Conservation (phyloP, 2,888 invertebrate genomes). For the Zootermopsis nevadensis region DNA sequence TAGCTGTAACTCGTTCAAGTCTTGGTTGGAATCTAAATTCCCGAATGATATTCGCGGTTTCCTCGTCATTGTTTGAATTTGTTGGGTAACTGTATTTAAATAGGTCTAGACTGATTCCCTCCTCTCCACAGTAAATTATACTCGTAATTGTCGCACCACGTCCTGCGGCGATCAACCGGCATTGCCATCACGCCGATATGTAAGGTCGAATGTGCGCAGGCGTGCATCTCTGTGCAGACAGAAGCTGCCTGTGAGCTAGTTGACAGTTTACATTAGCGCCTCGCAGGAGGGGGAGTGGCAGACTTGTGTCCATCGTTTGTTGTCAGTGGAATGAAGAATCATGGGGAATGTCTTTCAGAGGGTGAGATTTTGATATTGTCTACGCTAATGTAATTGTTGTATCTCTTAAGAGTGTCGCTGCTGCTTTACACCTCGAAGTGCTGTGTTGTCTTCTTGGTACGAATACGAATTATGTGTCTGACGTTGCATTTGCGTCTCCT, state of each 20-base stretch:
- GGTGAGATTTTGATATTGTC: constrained; percentile 51
- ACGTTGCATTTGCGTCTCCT: not conserved
- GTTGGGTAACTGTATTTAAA: too few species aligned
- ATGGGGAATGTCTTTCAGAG: constrained; percentile 54
- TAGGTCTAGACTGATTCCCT: too few species aligned
- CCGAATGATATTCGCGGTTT: too few species aligned
- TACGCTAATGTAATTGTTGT: too few species aligned
- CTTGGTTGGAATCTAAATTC: too few species aligned
- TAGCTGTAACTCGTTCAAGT: too few species aligned
- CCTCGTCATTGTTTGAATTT: too few species aligned
- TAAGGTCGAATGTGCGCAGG: constrained; percentile 10
- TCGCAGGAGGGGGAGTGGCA: not conserved
- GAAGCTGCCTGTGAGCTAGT: not conserved
- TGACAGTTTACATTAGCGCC: constrained; percentile 22
- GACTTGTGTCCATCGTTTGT: not conserved
- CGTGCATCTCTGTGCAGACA: constrained; percentile 11
- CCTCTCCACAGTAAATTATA: too few species aligned
- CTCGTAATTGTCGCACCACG: too few species aligned
- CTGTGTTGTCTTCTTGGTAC: not conserved
- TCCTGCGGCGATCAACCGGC: too few species aligned
- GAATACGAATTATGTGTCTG: not conserved
- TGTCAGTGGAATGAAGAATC: constrained; percentile 51
- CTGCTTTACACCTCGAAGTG: not conserved
- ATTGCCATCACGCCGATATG: too few species aligned
- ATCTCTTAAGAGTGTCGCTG: too few species aligned